Evolutionary conservation across 2,888 invertebrate genomes (phyloP), one percentile per base, ranked within the genome.

Genomic region (Bombylius discolor): DNA sequence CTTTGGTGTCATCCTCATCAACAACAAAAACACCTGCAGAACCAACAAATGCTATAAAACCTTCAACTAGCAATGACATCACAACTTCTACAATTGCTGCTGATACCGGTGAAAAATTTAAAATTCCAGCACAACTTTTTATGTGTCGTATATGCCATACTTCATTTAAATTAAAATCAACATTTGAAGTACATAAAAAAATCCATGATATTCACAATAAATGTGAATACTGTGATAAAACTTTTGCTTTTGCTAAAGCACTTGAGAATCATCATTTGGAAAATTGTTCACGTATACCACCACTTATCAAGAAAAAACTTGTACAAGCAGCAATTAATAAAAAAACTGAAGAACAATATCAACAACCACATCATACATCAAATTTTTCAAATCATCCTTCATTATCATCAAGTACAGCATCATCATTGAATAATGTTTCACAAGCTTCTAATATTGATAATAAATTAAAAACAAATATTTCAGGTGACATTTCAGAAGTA

Each of bases 191-290:
- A 3, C 53, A 54, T 23, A 54, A 54, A 44, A 44, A 32, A 45
- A 13, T 32, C 4, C 53, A 54, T 54, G 11, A 5, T 14, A 33
- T 11, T 47, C 9, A 5, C 14, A 44, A 0, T 42, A 45, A 44
- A 5, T 54, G 53, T 14, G 42, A 54, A 42, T 54, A 14, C 33
- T 54, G 53, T 39, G 53, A 54, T 11, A 54, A 54, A 34, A 49
- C 44, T 34, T 54, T 54, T 45, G 48, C 49, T 9, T 23, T 54
- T 49, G 3, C 34, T 7, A 54, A 49, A 45, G 49, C 53, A 4
- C 34, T 54, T n/a, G n/a, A 48, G 6, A 54, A 54, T 54, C 53
- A 54, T 34, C 44, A 49, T n/a, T n/a, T 54, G 14, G 53, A 54
- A 7, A 54, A 54, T 14, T 54, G 53, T n/a, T 8, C 9, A 7